These are phyloP conservation scores for Geopemphigus sp. DNA, from an alignment of 1,140 invertebrate genomes.

Conservation along the genomic window DNA sequence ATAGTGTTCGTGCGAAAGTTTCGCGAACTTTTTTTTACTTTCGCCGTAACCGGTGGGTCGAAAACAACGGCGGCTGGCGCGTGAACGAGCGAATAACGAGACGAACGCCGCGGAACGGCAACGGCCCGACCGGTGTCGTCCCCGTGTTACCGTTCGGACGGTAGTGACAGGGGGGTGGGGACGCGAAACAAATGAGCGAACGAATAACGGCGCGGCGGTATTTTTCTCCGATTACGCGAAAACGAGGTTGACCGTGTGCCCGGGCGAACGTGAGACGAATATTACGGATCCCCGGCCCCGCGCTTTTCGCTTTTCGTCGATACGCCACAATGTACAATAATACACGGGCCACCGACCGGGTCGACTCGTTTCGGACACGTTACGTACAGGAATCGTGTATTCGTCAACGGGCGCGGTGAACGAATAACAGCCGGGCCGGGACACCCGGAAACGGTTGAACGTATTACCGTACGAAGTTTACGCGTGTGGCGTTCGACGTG, in stretches of 20 bases:
- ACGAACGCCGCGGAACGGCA: no score
- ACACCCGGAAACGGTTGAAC: no score
- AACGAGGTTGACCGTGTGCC: constrained; percentile 31
- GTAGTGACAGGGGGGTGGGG: no score
- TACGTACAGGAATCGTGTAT: background rate
- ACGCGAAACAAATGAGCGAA: background rate
- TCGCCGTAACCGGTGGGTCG: background rate
- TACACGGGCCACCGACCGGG: no score
- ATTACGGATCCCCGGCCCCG: background rate
- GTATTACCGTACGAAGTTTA: background rate
- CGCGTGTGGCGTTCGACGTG: background rate
- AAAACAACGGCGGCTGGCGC: no score
- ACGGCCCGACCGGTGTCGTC: no score
- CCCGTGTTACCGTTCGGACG: no score
- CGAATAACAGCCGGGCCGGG: no score
- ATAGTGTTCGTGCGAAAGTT: background rate
- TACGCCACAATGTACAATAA: background rate
- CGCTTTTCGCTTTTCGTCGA: background rate
- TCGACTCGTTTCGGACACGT: no score
- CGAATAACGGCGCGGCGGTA: background rate
- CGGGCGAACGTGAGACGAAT: constrained; percentile 25
- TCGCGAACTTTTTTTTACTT: background rate
- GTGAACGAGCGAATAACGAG: background rate
- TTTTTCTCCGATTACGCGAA: constrained; percentile 44
- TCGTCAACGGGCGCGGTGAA: constrained; percentile 13